These are phyloP conservation scores for Luidia sarsii DNA, from an alignment of 53 echinoderm and acorn worm species.

Conservation along the genomic window DNA sequence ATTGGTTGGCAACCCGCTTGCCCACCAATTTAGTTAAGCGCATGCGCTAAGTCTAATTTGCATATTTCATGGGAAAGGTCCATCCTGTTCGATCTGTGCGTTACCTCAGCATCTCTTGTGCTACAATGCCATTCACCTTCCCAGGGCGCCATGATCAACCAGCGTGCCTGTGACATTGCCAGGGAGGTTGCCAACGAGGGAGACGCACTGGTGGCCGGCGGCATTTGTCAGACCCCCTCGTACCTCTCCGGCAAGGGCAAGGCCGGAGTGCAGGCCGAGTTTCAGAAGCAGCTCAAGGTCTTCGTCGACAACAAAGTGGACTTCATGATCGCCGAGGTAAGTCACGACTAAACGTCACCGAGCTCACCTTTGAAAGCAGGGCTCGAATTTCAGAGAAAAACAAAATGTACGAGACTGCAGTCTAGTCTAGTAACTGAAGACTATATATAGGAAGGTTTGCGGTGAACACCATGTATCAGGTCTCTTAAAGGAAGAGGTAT, in stretches of 20 bases:
- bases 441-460: too few relatives aligned
- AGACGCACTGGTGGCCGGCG: slow-evolving; percentile 77
- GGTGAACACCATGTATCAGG: too few relatives aligned
- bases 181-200: slow-evolving; percentile 81
- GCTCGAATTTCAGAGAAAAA: too few relatives aligned
- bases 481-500: too few relatives aligned
- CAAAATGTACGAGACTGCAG: too few relatives aligned
- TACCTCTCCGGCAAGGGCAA: slow-evolving; percentile 72
- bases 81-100: background rate
- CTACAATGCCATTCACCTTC: background rate
- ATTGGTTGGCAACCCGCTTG: too few relatives aligned
- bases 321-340: slow-evolving; percentile 90
- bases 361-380: too few relatives aligned
- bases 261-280: slow-evolving; percentile 69
- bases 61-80: too few relatives aligned
- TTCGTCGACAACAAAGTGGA: slow-evolving; percentile 85
- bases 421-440: too few relatives aligned
- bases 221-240: slow-evolving; percentile 78
- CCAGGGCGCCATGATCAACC: slow-evolving; percentile 73
- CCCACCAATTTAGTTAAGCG: too few relatives aligned
- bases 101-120: background rate
- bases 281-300: slow-evolving; percentile 75
- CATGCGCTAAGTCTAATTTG: too few relatives aligned
- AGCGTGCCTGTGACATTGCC: slow-evolving; percentile 85
- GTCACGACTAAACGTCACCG: too few relatives aligned